Conservation (phyloP, 2,797 vertebrate genomes). For the Echiichthys vipera region DNA sequence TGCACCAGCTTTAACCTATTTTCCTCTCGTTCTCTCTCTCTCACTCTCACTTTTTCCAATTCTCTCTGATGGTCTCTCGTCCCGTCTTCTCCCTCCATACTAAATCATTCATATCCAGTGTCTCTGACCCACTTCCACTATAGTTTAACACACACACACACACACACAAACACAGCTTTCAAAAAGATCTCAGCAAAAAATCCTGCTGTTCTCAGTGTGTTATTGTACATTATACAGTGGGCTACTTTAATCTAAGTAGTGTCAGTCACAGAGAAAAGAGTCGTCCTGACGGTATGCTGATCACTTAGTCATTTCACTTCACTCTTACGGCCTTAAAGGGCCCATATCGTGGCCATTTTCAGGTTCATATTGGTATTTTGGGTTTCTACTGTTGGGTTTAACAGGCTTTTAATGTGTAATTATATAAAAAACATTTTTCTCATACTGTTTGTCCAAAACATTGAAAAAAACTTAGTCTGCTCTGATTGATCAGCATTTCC, state of each 20-base stretch:
- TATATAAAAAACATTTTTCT: too few relatives aligned
- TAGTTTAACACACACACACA: slow-evolving; percentile 56
- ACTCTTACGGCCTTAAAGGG: slow-evolving; percentile 6
- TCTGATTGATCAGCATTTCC: too few relatives aligned
- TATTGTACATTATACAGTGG: slow-evolving; percentile 27
- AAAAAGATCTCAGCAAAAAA: slow-evolving; percentile 32
- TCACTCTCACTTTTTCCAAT: slow-evolving; percentile 31
- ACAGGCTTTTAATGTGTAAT: too few relatives aligned
- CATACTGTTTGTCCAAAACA: too few relatives aligned
- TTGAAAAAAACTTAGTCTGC: too few relatives aligned
- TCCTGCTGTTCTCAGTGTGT: slow-evolving; percentile 40
- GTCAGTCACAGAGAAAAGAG: slow-evolving; percentile 27
- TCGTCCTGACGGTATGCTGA: slow-evolving; percentile 19
- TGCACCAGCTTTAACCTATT: slow-evolving; percentile 76
- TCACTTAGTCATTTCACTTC: slow-evolving; percentile 6
- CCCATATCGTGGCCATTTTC: too few relatives aligned
- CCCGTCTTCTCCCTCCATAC: slow-evolving; percentile 55
- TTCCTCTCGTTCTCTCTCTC: slow-evolving; percentile 54
- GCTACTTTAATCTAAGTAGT: slow-evolving; percentile 45
- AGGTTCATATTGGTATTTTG: too few relatives aligned
- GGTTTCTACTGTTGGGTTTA: too few relatives aligned
- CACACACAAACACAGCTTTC: slow-evolving; percentile 29
- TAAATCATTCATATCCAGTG: slow-evolving; percentile 77
- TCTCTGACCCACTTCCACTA: slow-evolving; percentile 72
- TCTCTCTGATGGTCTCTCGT: slow-evolving; percentile 62